Evolutionary conservation across 2,888 invertebrate species (phyloP).

Genomic region (Shargacucullia verbasci): DNA sequence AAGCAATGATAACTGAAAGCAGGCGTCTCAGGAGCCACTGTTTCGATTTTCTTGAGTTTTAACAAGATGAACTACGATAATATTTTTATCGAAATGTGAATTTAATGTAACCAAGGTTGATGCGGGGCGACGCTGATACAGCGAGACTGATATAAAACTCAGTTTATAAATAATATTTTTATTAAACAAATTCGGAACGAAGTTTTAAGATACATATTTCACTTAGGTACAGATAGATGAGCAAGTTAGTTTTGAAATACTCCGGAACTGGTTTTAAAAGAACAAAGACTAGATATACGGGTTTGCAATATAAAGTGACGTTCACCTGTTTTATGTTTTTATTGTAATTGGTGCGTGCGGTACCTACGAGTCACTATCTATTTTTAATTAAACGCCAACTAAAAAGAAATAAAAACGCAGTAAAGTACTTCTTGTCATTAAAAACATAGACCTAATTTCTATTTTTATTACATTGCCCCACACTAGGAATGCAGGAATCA

Average conservation of each 20-base stretch:
- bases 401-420: not conserved
- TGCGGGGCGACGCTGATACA: too few relatives aligned
- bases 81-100: too few relatives aligned
- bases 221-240: not conserved
- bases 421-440: not conserved
- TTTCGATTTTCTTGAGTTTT: too few relatives aligned
- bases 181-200: too few relatives aligned
- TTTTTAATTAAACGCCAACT: not conserved
- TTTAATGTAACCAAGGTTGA: too few relatives aligned
- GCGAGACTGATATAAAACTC: too few relatives aligned
- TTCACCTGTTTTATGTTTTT: conserved; percentile 10
- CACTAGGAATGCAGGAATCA: too few relatives aligned
- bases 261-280: conserved; percentile 37
- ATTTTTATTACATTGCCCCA: too few relatives aligned
- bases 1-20: conserved; percentile 5
- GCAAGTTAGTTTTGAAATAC: conserved; percentile 2
- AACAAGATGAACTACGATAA: too few relatives aligned
- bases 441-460: not conserved
- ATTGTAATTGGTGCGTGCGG: conserved; percentile 9
- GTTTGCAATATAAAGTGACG: conserved; percentile 16
- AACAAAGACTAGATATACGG: conserved; percentile 21
- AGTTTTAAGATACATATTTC: not conserved
- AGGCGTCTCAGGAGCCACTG: not conserved
- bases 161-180: too few relatives aligned
- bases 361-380: not conserved